A percentile compares a stretch with the other conserved stretches of the same genome.
These are phyloP conservation scores for Nycticebus coucang DNA, from an alignment of 2,113 vertebrate genomes.

Conservation along the genomic window DNA sequence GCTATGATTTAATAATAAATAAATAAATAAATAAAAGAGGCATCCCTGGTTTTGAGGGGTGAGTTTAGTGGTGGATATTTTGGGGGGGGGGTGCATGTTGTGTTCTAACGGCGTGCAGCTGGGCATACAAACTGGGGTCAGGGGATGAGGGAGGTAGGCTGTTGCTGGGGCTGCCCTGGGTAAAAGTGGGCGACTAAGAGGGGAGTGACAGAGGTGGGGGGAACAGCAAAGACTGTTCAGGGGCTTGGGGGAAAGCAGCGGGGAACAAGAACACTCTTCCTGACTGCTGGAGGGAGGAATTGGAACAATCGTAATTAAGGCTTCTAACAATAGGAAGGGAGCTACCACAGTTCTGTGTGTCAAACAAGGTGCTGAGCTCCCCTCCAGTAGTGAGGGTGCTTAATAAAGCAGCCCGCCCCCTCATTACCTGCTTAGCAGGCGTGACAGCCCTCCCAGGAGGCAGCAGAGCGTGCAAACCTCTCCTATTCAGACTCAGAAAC, in stretches of 20 bases:
- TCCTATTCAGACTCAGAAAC: not conserved
- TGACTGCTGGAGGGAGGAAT: constrained; percentile 61
- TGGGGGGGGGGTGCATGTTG: not conserved
- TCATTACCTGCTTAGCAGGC: constrained; percentile 38
- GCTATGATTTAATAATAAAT: too few species aligned
- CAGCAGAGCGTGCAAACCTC: not conserved
- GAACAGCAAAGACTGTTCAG: not conserved
- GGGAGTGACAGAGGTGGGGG: not conserved
- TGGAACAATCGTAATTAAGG: constrained; percentile 77
- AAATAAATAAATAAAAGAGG: too few species aligned
- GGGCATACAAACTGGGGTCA: not conserved
- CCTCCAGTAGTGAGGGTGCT: constrained; percentile 52
- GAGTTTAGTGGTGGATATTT: not conserved
- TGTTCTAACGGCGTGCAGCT: not conserved
- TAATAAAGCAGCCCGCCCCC: constrained; percentile 72
- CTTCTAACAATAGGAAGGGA: constrained; percentile 76
- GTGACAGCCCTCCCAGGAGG: constrained; percentile 46
- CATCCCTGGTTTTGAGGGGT: not conserved
- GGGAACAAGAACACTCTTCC: constrained; percentile 19
- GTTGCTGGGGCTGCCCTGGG: not conserved
- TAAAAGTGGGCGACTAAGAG: not conserved
- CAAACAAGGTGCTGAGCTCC: constrained; percentile 55
- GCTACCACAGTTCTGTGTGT: constrained; percentile 38
- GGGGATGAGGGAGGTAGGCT: too few species aligned
- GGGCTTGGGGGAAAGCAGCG: not conserved